Percentiles rank a stretch among this genome's conserved stretches.
phyloP scores from a whole-genome alignment of 2,888 invertebrate species.

The Ornithoptera alexandrae region DNA sequence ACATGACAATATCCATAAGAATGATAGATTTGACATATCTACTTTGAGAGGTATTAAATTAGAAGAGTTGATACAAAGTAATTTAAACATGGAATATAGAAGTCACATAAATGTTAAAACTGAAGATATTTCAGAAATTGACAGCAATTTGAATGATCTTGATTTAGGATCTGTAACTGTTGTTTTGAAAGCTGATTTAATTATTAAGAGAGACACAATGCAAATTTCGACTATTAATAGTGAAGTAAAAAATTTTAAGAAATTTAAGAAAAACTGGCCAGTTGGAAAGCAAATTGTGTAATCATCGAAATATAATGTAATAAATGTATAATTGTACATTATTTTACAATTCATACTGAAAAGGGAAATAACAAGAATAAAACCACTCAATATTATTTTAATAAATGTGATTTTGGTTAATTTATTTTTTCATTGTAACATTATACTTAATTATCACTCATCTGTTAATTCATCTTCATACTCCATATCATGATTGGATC shows the following conservation, averaged over 20 bases:
- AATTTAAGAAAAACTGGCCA: constrained; percentile 74
- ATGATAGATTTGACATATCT: constrained; percentile 43
- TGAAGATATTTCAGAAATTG: constrained; percentile 54
- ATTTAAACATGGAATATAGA: constrained; percentile 43
- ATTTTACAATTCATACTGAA: no score
- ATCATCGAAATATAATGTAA: constrained; percentile 39
- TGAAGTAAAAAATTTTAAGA: constrained; percentile 63
- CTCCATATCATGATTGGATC: constrained; percentile 35
- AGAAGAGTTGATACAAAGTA: constrained; percentile 48
- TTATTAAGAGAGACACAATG: constrained; percentile 62
- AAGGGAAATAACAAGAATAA: not conserved
- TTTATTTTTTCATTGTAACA: constrained; percentile 24
- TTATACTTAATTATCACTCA: constrained; percentile 33
- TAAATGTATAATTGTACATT: no score
- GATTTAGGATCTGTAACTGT: constrained; percentile 63
- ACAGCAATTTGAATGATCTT: constrained; percentile 57
- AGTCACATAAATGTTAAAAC: constrained; percentile 46
- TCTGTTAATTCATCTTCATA: constrained; percentile 31
- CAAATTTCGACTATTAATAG: constrained; percentile 39
- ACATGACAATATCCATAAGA: constrained; percentile 33
- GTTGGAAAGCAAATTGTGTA: constrained; percentile 57
- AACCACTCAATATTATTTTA: not conserved
- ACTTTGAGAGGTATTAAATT: constrained; percentile 63
- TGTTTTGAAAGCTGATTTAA: constrained; percentile 55
- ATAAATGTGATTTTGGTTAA: not conserved